phyloP scores from a whole-genome alignment of 2,888 invertebrate species.

The Sesia bembeciformis region DNA sequence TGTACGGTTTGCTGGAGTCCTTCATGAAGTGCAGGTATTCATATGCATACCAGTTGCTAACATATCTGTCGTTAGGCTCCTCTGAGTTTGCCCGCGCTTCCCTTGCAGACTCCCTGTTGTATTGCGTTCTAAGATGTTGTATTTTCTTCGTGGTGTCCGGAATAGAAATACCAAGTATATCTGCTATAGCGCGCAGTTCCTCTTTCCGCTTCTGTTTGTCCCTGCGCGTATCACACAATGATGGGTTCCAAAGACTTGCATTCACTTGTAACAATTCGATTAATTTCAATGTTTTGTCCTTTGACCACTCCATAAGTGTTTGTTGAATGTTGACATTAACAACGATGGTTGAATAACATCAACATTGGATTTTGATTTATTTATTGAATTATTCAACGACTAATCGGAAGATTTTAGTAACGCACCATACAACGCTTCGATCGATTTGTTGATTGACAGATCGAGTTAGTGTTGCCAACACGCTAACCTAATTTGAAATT shows the following conservation, averaged over 20 bases:
- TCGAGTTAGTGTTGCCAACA: conserved; percentile 11
- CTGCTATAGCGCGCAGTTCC: conserved; percentile 52
- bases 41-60: conserved; percentile 72
- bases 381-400: conserved; percentile 24
- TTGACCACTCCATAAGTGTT: conserved; percentile 61
- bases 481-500: neutral
- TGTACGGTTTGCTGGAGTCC: conserved; percentile 66
- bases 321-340: neutral
- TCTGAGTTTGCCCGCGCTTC: conserved; percentile 65
- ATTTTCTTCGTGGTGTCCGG: conserved; percentile 75
- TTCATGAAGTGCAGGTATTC: conserved; percentile 76
- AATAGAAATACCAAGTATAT: conserved; percentile 42
- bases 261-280: conserved; percentile 60
- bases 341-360: conserved; percentile 19
- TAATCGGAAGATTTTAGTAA: conserved; percentile 31
- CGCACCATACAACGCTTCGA: conserved; percentile 6
- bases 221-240: conserved; percentile 51
- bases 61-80: conserved; percentile 68
- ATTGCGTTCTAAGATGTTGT: conserved; percentile 76
- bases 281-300: conserved; percentile 60
- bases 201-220: conserved; percentile 64
- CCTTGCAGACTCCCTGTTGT: conserved; percentile 73
- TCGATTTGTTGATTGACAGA: conserved; percentile 16
- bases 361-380: conserved; percentile 23
- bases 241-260: conserved; percentile 56